Conservation (phyloP, 2,888 invertebrate genomes). For the Diabrotica balteata region DNA sequence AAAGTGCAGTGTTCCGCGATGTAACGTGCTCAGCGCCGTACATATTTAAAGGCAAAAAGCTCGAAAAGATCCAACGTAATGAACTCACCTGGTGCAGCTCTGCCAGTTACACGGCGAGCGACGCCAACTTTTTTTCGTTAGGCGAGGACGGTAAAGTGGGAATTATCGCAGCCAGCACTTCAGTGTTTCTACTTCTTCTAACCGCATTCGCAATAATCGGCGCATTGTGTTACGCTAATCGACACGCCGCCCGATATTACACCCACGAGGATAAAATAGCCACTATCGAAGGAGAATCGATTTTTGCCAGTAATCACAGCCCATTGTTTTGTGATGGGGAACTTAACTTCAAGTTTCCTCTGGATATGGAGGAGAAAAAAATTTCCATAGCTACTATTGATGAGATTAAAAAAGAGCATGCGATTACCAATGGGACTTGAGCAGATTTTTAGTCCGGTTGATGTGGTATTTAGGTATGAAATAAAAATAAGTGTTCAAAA, state of each 20-base stretch:
- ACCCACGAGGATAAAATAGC: slow-evolving; percentile 76
- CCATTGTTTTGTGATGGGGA: slow-evolving; percentile 62
- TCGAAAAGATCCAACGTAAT: slow-evolving; percentile 57
- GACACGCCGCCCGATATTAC: slow-evolving; percentile 80
- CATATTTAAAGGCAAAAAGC: slow-evolving; percentile 63
- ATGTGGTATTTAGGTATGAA: too few species aligned
- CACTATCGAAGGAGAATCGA: slow-evolving; percentile 57
- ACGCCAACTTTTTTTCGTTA: slow-evolving; percentile 58
- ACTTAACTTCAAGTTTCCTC: slow-evolving; percentile 67
- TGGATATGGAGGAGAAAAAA: slow-evolving; percentile 56
- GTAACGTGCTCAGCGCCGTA: slow-evolving; percentile 68
- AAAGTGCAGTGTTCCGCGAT: slow-evolving; percentile 63
- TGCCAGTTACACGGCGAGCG: slow-evolving; percentile 64
- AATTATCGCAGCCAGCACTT: slow-evolving; percentile 65
- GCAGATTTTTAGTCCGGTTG: slow-evolving; percentile 18
- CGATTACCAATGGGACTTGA: slow-evolving; percentile 54
- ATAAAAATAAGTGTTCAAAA: too few species aligned
- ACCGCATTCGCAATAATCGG: slow-evolving; percentile 60
- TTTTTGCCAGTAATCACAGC: slow-evolving; percentile 60
- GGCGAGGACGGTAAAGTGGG: slow-evolving; percentile 66
- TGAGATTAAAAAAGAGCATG: slow-evolving; percentile 58
- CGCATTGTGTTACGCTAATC: slow-evolving; percentile 71
- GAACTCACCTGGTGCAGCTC: slow-evolving; percentile 64
- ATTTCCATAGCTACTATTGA: slow-evolving; percentile 60
- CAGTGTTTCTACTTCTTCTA: slow-evolving; percentile 64